phyloP scores from a whole-genome alignment of 2,113 vertebrate genomes.

The Sigmodon hispidus region DNA sequence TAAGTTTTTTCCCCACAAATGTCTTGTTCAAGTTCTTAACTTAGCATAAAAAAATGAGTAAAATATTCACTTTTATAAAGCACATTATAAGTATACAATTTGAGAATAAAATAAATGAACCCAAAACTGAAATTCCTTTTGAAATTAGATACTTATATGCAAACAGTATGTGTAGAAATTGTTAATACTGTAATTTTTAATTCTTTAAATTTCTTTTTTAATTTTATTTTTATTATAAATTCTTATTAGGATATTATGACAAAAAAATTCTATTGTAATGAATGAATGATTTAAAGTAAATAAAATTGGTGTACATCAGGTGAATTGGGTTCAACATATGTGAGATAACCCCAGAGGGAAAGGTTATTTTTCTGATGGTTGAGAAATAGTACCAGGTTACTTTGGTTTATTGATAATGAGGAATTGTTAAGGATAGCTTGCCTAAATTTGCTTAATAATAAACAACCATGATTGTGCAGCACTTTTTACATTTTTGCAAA shows the following conservation, averaged over 20 bases:
- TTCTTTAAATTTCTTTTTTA: too few species aligned
- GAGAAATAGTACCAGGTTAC: not conserved
- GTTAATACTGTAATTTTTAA: not conserved
- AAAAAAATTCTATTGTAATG: not conserved
- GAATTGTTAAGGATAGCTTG: not conserved
- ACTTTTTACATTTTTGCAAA: not conserved
- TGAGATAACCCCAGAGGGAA: not conserved
- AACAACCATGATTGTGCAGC: not conserved
- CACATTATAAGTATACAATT: not conserved
- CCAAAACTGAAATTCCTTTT: not conserved
- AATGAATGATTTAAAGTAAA: not conserved
- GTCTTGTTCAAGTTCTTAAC: not conserved
- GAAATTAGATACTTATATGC: not conserved
- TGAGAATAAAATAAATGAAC: not conserved
- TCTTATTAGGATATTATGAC: not conserved
- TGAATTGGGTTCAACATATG: not conserved
- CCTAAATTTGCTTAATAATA: too few species aligned
- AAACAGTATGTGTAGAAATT: not conserved
- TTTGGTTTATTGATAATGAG: not conserved
- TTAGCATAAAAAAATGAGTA: not conserved
- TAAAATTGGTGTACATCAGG: not conserved
- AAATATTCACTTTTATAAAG: not conserved
- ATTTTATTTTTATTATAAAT: not conserved
- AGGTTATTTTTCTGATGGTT: not conserved
- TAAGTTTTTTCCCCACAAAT: not conserved